Percentiles rank a stretch among this genome's conserved stretches.
Conservation (phyloP, 2,113 vertebrate genomes). For the Panthera tigris region DNA sequence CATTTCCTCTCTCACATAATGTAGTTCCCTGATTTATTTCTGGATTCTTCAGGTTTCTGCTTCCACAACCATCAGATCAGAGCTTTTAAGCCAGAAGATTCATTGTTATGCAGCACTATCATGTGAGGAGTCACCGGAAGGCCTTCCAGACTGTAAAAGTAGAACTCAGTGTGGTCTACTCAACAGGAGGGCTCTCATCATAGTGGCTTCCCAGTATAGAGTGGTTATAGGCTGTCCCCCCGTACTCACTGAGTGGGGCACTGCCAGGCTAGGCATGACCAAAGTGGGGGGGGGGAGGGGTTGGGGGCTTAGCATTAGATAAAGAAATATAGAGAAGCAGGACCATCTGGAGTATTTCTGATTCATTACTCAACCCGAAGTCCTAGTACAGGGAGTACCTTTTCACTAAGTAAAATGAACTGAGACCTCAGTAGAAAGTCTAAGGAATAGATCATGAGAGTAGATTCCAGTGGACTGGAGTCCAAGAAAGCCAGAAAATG, state of each 20-base stretch:
- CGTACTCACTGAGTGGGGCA: background rate
- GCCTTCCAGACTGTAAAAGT: background rate
- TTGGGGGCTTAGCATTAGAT: background rate
- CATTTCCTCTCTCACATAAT: background rate
- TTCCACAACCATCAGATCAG: background rate
- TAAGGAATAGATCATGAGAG: background rate
- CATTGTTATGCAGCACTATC: background rate
- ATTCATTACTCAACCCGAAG: background rate
- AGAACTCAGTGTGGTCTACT: background rate
- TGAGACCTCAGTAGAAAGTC: background rate
- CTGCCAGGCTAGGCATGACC: background rate
- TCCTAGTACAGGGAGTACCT: background rate
- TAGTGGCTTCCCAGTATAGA: background rate
- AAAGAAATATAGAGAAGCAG: background rate
- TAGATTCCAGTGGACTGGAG: background rate
- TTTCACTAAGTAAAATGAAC: background rate
- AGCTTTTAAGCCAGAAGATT: background rate
- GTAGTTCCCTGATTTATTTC: background rate
- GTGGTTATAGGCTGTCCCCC: background rate
- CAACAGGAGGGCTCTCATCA: background rate
- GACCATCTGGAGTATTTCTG: background rate
- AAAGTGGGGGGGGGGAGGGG: background rate
- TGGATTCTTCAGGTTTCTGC: background rate
- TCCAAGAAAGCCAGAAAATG: background rate
- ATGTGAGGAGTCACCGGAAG: background rate